These are phyloP conservation scores for Morus bassanus DNA, from an alignment of 2,797 vertebrate genomes.

Conservation along the genomic window DNA sequence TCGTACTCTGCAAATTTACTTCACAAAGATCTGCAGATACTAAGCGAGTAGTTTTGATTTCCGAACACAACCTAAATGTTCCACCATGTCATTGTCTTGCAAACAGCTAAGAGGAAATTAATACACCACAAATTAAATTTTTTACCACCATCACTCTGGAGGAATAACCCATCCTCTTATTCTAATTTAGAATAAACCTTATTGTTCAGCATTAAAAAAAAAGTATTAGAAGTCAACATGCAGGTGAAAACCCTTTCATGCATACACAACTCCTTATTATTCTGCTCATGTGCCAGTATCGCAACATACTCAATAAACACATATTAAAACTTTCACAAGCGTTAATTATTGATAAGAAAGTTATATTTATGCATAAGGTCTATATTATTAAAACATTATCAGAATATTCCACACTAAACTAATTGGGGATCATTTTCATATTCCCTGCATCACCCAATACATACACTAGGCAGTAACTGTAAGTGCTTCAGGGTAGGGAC, in stretches of 20 bases:
- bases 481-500: not conserved
- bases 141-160: not conserved
- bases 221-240: not conserved
- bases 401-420: not conserved
- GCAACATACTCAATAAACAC: not conserved
- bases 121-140: not conserved
- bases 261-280: not conserved
- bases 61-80: not conserved
- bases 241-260: not conserved
- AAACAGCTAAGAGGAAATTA: conserved; percentile 30
- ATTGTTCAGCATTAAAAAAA: not conserved
- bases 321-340: not conserved
- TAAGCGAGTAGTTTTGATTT: not conserved
- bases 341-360: conserved; percentile 27
- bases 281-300: not conserved
- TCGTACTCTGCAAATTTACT: not conserved
- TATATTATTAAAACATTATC: conserved; percentile 21
- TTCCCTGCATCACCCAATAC: not conserved
- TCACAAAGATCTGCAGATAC: not conserved
- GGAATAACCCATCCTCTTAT: conserved; percentile 2
- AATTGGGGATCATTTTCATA: conserved; percentile 3
- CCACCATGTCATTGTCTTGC: not conserved
- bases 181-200: conserved; percentile 24
- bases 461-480: not conserved
- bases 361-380: not conserved